These are phyloP conservation scores for Nothobranchius furzeri DNA, from an alignment of 2,113 vertebrate genomes.

Conservation along the genomic window DNA sequence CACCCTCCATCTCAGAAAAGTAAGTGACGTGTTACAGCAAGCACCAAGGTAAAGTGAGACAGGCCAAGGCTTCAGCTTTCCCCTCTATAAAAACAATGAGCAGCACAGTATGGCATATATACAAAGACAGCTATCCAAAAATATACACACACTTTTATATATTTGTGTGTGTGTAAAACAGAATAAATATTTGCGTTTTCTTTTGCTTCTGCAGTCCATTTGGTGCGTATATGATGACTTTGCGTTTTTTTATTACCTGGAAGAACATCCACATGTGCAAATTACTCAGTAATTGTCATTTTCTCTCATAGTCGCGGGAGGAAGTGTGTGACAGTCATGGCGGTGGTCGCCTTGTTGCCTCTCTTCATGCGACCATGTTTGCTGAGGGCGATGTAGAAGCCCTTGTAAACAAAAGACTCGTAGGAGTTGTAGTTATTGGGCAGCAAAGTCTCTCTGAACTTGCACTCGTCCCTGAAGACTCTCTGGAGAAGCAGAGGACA, in stretches of 20 bases:
- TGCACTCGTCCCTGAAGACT: constrained; percentile 91
- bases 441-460: constrained; percentile 93
- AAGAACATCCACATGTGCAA: constrained; percentile 86
- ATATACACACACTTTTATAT: constrained; percentile 76
- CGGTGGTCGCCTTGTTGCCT: constrained; percentile 89
- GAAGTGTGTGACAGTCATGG: constrained; percentile 95
- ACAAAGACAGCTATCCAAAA: constrained; percentile 84
- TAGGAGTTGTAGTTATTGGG: constrained; percentile 98
- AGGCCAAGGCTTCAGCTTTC: constrained; percentile 61
- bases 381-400: constrained; percentile 92
- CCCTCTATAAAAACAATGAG: constrained; percentile 77
- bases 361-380: constrained; percentile 89
- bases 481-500: constrained; percentile 70
- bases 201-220: constrained; percentile 66
- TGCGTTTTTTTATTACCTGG: constrained; percentile 75
- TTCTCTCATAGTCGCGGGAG: constrained; percentile 89
- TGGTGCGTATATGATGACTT: constrained; percentile 54
- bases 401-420: constrained; percentile 86
- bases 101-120: constrained; percentile 78
- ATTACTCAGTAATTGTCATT: constrained; percentile 72
- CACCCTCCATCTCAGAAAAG: constrained; percentile 64
- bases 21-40: constrained; percentile 76
- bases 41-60: constrained; percentile 76
- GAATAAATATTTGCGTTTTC: constrained; percentile 77
- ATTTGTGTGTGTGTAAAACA: constrained; percentile 42